These are phyloP conservation scores for Drosophila elegans DNA, from an alignment of 1,140 invertebrate species.

Conservation along the genomic window DNA sequence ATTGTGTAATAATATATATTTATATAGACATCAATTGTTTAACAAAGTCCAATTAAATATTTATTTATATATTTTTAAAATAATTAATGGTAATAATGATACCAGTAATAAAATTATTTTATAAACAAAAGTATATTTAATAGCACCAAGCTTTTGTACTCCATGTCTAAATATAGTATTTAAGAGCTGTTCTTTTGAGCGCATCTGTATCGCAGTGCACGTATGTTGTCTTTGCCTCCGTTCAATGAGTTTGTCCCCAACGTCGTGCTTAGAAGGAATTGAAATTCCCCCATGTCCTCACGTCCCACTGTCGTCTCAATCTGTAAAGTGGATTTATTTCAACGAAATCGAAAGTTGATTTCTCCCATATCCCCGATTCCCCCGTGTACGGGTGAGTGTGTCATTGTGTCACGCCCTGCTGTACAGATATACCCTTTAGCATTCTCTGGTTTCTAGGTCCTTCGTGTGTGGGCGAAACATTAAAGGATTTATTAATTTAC, in stretches of 20 bases:
- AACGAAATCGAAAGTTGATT: slow-evolving; percentile 80
- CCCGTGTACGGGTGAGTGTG: slow-evolving; percentile 19
- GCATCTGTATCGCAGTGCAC: slow-evolving; percentile 23
- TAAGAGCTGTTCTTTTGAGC: not conserved
- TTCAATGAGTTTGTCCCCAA: slow-evolving; percentile 71
- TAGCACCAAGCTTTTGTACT: no score
- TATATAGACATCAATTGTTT: no score
- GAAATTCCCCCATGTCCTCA: slow-evolving; percentile 62
- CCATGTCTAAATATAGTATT: no score
- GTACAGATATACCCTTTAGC: slow-evolving; percentile 24
- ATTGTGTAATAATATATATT: no score
- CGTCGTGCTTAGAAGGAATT: slow-evolving; percentile 66
- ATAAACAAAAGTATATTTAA: no score
- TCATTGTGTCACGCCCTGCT: slow-evolving; percentile 31
- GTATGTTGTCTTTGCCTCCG: slow-evolving; percentile 60
- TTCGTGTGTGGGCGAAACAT: slow-evolving; percentile 34
- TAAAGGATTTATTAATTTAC: slow-evolving; percentile 82
- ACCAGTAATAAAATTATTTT: no score
- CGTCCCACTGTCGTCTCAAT: slow-evolving; percentile 54
- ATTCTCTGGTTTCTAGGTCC: slow-evolving; percentile 15
- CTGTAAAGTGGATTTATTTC: slow-evolving; percentile 80
- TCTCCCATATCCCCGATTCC: slow-evolving; percentile 11
- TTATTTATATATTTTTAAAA: not conserved
- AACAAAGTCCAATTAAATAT: not conserved
- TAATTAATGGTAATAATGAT: no score